Conservation (phyloP, 2,797 vertebrate species). For the Lindbergichthys nudifrons region DNA sequence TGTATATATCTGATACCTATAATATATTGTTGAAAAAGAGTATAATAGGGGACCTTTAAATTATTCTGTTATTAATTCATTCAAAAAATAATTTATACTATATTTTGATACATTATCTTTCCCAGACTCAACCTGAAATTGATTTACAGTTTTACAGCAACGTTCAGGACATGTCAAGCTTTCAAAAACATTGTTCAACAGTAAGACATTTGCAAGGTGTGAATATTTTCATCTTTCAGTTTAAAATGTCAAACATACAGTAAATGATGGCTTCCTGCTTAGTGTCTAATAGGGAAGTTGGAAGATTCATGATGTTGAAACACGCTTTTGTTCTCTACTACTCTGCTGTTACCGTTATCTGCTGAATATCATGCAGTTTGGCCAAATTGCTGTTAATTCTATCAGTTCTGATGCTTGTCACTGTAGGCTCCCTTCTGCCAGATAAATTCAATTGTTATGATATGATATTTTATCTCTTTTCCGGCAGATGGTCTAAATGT, state of each 20-base stretch:
- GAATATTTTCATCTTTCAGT: background rate
- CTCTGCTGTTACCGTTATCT: constrained; percentile 4
- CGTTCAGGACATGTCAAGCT: no score
- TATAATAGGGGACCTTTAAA: background rate
- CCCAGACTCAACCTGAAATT: no score
- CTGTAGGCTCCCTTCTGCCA: background rate
- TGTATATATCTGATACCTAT: no score
- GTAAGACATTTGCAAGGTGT: background rate
- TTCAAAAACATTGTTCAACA: no score
- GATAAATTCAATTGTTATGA: background rate
- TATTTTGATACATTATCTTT: background rate
- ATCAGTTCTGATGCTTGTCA: background rate
- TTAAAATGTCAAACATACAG: background rate
- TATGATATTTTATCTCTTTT: background rate
- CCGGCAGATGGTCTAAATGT: background rate
- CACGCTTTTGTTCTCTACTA: background rate
- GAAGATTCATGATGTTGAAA: background rate
- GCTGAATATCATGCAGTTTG: constrained; percentile 9
- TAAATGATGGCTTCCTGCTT: constrained; percentile 18
- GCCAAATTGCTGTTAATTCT: background rate
- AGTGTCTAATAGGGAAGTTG: constrained; percentile 16
- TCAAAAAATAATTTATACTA: background rate
- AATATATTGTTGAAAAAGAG: no score
- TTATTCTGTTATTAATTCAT: background rate
- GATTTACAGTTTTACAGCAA: no score